Percentiles rank a stretch among this genome's conserved stretches.
These are phyloP conservation scores for Macrosiphum euphorbiae DNA, from an alignment of 2,888 invertebrate species.

Conservation along the genomic window DNA sequence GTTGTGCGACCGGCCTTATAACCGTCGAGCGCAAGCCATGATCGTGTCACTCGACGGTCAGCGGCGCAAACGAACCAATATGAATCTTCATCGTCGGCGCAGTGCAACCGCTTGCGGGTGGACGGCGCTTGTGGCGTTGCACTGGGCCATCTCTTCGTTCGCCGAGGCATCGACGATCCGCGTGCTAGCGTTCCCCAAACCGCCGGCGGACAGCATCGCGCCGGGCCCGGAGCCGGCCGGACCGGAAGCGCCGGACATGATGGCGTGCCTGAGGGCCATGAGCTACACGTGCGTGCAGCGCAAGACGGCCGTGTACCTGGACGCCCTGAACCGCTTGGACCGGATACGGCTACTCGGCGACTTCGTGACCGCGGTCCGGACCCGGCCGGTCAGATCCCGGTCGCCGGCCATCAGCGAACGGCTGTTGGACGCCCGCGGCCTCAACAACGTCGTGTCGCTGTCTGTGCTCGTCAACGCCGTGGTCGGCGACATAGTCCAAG, in stretches of 20 bases:
- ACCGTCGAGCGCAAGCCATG: neutral
- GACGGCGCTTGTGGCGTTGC: neutral
- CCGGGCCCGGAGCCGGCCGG: conserved; percentile 70
- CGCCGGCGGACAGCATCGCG: neutral
- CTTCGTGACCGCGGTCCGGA: conserved; percentile 70
- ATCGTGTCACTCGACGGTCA: neutral
- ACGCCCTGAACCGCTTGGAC: conserved; percentile 73
- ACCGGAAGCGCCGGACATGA: conserved; percentile 72
- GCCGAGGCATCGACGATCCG: conserved; percentile 24
- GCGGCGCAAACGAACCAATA: neutral
- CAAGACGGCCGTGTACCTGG: conserved; percentile 74
- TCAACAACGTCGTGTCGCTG: conserved; percentile 46
- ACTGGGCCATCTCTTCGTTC: neutral
- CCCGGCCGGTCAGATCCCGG: neutral
- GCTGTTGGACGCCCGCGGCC: conserved; percentile 47
- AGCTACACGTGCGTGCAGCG: conserved; percentile 75
- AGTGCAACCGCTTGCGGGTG: neutral
- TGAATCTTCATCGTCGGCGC: neutral
- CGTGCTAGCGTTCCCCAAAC: conserved; percentile 42
- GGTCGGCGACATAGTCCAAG: conserved; percentile 74
- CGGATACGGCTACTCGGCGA: conserved; percentile 75
- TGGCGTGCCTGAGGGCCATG: conserved; percentile 73
- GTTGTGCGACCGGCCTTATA: neutral
- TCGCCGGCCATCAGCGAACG: conserved; percentile 35
- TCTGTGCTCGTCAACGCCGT: conserved; percentile 72